Conservation (phyloP, 2,797 vertebrate genomes). For the Buphagus erythrorhynchus region DNA sequence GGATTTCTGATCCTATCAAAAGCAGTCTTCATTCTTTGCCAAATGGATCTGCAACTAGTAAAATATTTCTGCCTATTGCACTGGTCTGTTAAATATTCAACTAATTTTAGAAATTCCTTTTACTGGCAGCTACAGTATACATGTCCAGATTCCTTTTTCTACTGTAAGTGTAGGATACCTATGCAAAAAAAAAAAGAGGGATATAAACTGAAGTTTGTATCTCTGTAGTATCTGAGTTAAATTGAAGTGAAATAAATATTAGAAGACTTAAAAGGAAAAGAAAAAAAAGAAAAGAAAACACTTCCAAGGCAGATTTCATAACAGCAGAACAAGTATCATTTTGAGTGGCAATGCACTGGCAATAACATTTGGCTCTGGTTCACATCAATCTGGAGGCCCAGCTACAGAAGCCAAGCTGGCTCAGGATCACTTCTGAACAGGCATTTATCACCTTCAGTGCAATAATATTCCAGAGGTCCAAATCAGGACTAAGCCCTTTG, state of each 20-base stretch:
- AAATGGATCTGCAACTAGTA: background rate
- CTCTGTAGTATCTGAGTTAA: background rate
- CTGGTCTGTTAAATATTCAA: background rate
- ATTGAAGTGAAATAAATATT: background rate
- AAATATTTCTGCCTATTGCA: background rate
- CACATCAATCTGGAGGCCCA: conserved; percentile 56
- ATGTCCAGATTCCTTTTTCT: background rate
- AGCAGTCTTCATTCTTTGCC: background rate
- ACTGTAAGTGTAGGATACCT: background rate
- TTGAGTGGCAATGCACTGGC: conserved; percentile 54
- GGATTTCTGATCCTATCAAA: background rate
- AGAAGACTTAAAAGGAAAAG: background rate
- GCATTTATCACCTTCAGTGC: conserved; percentile 1
- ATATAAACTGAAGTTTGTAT: background rate
- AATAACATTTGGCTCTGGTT: conserved; percentile 36
- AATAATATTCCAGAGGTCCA: background rate
- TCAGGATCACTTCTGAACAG: background rate
- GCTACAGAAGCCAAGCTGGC: conserved; percentile 43
- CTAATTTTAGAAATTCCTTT: background rate
- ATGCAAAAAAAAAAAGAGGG: background rate
- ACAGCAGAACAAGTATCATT: conserved; percentile 40
- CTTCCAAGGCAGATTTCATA: conserved; percentile 35
- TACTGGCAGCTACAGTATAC: background rate
- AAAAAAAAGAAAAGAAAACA: background rate
- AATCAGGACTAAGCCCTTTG: background rate